A percentile compares a stretch with the other conserved stretches of the same genome.
Conservation (phyloP, 2,888 invertebrate genomes). For the Thelaira solivaga region DNA sequence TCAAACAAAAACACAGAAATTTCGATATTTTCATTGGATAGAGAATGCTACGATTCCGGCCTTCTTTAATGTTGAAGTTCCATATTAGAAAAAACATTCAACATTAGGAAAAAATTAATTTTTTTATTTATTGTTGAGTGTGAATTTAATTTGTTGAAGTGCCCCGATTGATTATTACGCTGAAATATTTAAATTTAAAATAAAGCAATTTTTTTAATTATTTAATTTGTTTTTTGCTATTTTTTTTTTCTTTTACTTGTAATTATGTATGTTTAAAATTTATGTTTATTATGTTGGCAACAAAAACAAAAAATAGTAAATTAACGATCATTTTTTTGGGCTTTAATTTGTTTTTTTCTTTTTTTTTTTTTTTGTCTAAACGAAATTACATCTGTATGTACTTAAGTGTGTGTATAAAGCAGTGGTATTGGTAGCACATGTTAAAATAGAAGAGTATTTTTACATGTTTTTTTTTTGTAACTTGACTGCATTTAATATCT, state of each 20-base stretch:
- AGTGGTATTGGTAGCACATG: neutral
- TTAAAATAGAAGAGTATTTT: neutral
- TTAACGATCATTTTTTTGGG: constrained; percentile 29
- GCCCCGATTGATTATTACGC: constrained; percentile 14
- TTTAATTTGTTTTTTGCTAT: neutral
- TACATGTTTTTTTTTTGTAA: neutral
- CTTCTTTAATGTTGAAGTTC: too few species aligned
- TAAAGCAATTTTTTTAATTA: neutral
- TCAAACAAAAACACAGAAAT: too few species aligned
- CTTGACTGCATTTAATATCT: constrained; percentile 10
- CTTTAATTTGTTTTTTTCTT: neutral
- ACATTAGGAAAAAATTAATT: neutral
- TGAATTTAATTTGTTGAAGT: neutral
- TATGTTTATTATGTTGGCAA: constrained; percentile 13
- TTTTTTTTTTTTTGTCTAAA: neutral
- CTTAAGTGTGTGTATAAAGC: neutral
- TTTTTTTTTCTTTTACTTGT: neutral
- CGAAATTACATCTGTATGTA: neutral
- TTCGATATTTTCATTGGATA: too few species aligned
- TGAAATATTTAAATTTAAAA: constrained; percentile 33
- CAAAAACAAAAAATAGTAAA: neutral
- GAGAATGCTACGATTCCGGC: too few species aligned
- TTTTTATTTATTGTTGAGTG: constrained; percentile 2
- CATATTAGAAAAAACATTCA: too few species aligned
- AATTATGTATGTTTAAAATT: constrained; percentile 11